Conservation (phyloP, 1,140 invertebrate species). For the Pseudomyrmex cubaensis region DNA sequence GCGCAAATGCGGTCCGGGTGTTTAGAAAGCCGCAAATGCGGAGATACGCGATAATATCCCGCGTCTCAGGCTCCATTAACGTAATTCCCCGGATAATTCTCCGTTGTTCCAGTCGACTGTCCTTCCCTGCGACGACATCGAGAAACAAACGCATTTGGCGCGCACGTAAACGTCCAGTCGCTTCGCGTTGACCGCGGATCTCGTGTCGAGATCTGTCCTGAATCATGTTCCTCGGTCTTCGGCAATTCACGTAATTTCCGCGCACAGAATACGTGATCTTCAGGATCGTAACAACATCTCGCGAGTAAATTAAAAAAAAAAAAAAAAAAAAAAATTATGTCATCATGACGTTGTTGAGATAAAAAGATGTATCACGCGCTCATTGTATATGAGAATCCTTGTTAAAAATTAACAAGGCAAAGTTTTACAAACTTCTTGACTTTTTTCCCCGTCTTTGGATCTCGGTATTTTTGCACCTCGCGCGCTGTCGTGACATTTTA, state of each 20-base stretch:
- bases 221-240: too few relatives aligned
- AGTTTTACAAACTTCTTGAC: too few relatives aligned
- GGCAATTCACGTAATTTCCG: too few relatives aligned
- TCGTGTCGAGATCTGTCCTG: too few relatives aligned
- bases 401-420: too few relatives aligned
- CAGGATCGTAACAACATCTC: too few relatives aligned
- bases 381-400: too few relatives aligned
- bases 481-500: neutral
- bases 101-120: neutral
- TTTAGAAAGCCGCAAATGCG: conserved; percentile 33
- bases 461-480: neutral
- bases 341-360: too few relatives aligned
- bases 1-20: conserved; percentile 5
- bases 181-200: neutral
- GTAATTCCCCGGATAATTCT: conserved; percentile 42
- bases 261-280: too few relatives aligned
- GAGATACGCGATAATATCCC: conserved; percentile 31
- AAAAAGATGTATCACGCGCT: too few relatives aligned
- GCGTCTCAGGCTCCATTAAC: conserved; percentile 34
- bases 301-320: too few relatives aligned
- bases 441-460: neutral
- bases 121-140: neutral
- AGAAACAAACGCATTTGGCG: neutral
- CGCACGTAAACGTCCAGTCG: neutral
- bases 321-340: too few relatives aligned